phyloP scores from a whole-genome alignment of 2,113 vertebrate genomes.

The Saccopteryx leptura region DNA sequence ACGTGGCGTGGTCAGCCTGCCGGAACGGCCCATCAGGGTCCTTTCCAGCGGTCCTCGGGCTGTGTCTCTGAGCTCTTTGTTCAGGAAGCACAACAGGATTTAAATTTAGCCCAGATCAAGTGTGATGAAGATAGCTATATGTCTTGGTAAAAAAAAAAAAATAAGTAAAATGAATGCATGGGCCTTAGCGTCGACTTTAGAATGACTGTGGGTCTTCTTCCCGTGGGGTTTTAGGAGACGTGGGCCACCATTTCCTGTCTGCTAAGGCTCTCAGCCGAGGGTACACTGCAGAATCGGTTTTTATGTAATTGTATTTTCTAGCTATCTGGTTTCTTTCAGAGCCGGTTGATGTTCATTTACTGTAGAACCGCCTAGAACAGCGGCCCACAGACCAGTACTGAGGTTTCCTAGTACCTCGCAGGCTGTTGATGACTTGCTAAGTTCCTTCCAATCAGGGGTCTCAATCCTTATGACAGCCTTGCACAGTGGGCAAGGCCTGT shows the following conservation, averaged over 20 bases:
- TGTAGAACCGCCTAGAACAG: not conserved
- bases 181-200: not conserved
- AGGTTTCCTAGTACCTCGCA: not conserved
- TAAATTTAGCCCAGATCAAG: not conserved
- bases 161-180: not conserved
- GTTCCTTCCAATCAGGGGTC: not conserved
- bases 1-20: rapidly evolving
- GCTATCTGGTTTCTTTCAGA: conserved; percentile 17
- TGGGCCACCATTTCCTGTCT: not conserved
- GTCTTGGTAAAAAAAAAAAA: not conserved
- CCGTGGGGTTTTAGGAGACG: not conserved
- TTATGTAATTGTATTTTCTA: not conserved
- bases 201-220: not conserved
- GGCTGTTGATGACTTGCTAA: not conserved
- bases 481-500: not conserved
- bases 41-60: not conserved
- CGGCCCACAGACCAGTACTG: not conserved
- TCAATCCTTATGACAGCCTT: not conserved
- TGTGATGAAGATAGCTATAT: not conserved
- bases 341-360: not conserved
- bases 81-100: not conserved
- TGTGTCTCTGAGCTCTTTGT: not conserved
- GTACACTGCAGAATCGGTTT: not conserved
- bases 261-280: not conserved
- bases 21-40: not conserved